phyloP scores from a whole-genome alignment of 2,888 invertebrate genomes.

The Tiliacea citrago region DNA sequence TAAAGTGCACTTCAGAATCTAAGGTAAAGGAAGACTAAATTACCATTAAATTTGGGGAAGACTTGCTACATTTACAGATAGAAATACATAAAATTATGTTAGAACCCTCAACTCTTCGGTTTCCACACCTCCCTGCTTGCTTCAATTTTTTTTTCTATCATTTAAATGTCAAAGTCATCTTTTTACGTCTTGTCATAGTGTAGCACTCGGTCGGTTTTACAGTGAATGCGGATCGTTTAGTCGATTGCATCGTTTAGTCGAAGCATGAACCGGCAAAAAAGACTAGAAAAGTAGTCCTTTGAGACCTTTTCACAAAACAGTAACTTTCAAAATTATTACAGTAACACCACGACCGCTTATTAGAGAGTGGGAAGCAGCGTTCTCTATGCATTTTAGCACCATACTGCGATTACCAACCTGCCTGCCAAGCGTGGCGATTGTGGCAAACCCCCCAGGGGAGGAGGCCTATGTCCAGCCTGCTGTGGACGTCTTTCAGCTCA shows the following conservation, averaged over 20 bases:
- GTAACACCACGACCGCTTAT: no score
- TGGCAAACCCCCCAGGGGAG: no score
- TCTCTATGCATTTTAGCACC: no score
- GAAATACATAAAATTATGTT: slow-evolving; percentile 50
- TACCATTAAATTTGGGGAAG: slow-evolving; percentile 74
- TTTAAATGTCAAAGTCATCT: slow-evolving; percentile 45
- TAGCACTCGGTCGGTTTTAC: background rate
- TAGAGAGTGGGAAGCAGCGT: no score
- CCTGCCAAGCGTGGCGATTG: no score
- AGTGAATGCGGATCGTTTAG: background rate
- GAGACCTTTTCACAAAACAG: background rate
- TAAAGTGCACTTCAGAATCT: slow-evolving; percentile 63
- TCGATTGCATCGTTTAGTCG: slow-evolving; percentile 1
- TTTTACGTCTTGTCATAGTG: slow-evolving; percentile 10
- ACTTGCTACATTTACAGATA: slow-evolving; percentile 53
- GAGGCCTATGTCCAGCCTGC: no score
- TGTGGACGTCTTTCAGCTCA: no score
- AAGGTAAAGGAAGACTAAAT: slow-evolving; percentile 70
- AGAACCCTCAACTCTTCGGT: slow-evolving; percentile 42
- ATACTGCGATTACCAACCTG: no score
- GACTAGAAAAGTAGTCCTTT: background rate
- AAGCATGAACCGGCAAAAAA: background rate
- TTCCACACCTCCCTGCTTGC: slow-evolving; percentile 54
- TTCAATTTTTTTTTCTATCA: slow-evolving; percentile 14
- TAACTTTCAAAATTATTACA: no score